Evolutionary conservation across 2,113 vertebrate genomes (phyloP), one percentile per base, ranked within the genome.

Genomic region (Oncorhynchus tshawytscha): DNA sequence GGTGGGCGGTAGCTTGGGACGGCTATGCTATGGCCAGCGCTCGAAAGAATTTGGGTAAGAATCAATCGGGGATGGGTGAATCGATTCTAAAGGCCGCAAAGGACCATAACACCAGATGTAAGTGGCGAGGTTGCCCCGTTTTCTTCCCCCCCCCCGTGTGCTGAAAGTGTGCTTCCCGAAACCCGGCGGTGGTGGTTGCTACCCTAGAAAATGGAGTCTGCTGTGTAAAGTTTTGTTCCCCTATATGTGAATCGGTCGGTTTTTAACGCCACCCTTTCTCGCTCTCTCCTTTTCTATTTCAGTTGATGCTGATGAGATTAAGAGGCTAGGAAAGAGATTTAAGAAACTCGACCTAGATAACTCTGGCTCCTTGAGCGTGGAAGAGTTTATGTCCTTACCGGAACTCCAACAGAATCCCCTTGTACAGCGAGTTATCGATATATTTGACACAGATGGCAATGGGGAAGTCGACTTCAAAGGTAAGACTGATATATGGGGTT

Each of bases 381-480:
- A 98, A 89, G 96, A 98, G 88, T 98, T 98, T 79, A 97, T 98
- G 97, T 97, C 96, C 66, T 80, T 98, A 82, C 96, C 97, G 0
- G 97, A 98, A 85, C 92, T 98, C 72, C 96, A 98, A 86, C 97
- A 98, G 93, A 98, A 98, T 76, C 96, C 96, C 0, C 91, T 98
- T 75, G 97, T 98, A 48, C 97, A 98, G 84, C 94, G 97, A 91
- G 97, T 98, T 86, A 98, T 98, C 91, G 96, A 98, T 88, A 97
- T 97, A 91, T 98, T 98, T 71, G 96, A 98, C 91, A 97, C 96
- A 0, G 97, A 98, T 12, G 96, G 97, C n/a, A 98, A 98, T 31
- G 96, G 97, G 74, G 97, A 98, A 82, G 96, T 98, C 77, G 96
- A 98, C 91, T 97, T 98, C 82, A 97, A 97, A 96, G 96, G 97